Evolutionary conservation across 2,888 invertebrate species (phyloP).

Genomic region (Coremacera marginata): DNA sequence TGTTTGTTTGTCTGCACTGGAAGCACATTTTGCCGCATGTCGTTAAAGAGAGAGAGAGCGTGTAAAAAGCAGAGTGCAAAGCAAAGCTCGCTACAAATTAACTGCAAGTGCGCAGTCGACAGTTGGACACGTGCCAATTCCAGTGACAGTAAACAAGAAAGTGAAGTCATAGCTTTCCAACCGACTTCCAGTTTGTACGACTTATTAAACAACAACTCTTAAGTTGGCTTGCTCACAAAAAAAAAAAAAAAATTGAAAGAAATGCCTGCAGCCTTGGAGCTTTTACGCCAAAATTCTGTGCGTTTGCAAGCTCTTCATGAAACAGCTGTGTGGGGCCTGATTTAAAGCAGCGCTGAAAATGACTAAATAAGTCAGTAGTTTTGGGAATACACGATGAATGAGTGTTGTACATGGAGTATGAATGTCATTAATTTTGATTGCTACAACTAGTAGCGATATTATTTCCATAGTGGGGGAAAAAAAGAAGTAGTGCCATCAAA

Average conservation of each 20-base stretch:
- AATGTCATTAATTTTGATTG: too few relatives aligned
- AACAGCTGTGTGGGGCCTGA: too few relatives aligned
- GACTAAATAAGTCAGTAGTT: too few relatives aligned
- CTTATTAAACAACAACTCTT: neutral
- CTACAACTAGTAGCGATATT: too few relatives aligned
- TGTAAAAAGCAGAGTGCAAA: neutral
- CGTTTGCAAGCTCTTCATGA: too few relatives aligned
- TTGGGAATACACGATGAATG: too few relatives aligned
- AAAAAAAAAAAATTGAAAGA: too few relatives aligned
- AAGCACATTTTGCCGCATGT: slow-evolving; percentile 48
- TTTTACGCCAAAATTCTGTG: neutral
- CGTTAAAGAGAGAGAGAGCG: neutral
- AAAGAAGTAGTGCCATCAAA: too few relatives aligned
- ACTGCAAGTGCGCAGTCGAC: slow-evolving; percentile 23
- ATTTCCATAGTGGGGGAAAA: too few relatives aligned
- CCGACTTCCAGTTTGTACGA: neutral
- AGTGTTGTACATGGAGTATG: too few relatives aligned
- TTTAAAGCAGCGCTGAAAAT: too few relatives aligned
- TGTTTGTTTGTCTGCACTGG: slow-evolving; percentile 32
- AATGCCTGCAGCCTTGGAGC: slow-evolving; percentile 4
- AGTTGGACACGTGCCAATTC: slow-evolving; percentile 52
- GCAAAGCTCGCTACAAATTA: neutral
- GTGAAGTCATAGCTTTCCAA: slow-evolving; percentile 49
- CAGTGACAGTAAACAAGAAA: slow-evolving; percentile 42
- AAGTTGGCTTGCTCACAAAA: too few relatives aligned